Base-by-base conservation (phyloP, 2,113 vertebrate species). In the Forbesichthys papilliferus region DNA sequence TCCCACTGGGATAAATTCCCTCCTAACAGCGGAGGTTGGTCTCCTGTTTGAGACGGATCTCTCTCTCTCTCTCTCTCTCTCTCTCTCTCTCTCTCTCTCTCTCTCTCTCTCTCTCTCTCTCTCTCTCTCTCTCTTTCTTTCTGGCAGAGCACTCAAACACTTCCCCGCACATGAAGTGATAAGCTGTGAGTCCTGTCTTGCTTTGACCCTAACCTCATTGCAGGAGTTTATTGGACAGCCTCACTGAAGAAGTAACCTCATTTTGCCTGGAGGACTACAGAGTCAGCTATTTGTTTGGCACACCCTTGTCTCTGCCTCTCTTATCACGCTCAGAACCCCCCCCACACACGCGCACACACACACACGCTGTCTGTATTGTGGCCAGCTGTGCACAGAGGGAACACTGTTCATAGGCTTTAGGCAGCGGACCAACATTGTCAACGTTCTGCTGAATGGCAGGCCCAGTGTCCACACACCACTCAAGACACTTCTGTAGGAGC, bases 261-360 rank as follows among this genome's bases (percentile, higher is more conserved):
- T 92, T 89, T 79, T 75, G 84, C 78, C 84, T 75, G 73, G 8
- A 84, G 78, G 81, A 90, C 70, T 77, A 87, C 72, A 72, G 80
- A 85, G 75, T 89, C 83, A 90, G 86, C 85, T 78, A 78, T 90
- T 92, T 87, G 86, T 88, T 83, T 75, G 73, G 70, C 66, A 18
- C 70, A 71, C 57, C 56, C 64, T 77, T 71, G 64, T 72, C 48
- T 73, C 71, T 74, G 59, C 75, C 60, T 46, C 67, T 69, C 76
- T 77, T 66, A 72, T 53, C 53, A 54, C 3, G 18, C 20, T 36
- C 9, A 46, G 8, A 36, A 54, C 60, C 36, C 14, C 20, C 2
- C 1, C 12, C 55, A 27, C 12, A 33, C 11, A 27, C 27, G n/a
- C 33, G 47, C 52, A 53, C 61, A 74, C 66, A 63, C 48, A 57